Percentiles rank a stretch among this genome's conserved stretches.
phyloP scores from a whole-genome alignment of 2,797 vertebrate species.

The Capromys pilorides region DNA sequence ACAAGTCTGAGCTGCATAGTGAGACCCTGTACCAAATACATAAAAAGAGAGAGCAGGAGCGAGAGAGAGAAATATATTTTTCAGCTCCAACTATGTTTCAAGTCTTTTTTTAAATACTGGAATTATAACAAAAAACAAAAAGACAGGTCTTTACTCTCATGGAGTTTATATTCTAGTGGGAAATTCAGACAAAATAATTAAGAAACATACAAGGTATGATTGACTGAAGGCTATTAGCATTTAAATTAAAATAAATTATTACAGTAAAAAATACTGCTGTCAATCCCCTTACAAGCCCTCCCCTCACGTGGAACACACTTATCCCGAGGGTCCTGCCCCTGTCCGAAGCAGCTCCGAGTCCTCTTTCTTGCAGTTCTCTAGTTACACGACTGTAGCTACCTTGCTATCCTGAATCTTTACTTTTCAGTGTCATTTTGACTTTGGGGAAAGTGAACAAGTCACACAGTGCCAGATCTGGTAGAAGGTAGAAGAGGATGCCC shows the following conservation, averaged over 20 bases:
- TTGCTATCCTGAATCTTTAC: not conserved
- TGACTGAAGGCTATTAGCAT: not conserved
- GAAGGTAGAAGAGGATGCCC: not conserved
- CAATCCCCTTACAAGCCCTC: not conserved
- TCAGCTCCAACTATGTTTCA: too few relatives aligned
- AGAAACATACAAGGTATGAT: not conserved
- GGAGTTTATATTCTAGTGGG: not conserved
- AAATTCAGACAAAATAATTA: constrained; percentile 29
- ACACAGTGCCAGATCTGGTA: not conserved
- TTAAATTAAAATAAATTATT: not conserved
- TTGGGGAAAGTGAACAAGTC: not conserved
- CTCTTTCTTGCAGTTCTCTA: not conserved
- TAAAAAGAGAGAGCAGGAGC: too few relatives aligned
- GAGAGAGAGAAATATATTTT: too few relatives aligned
- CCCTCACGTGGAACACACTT: not conserved
- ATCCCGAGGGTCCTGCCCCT: not conserved
- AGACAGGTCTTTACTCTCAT: not conserved
- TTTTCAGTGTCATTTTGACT: not conserved
- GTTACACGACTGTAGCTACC: not conserved
- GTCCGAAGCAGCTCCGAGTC: not conserved
- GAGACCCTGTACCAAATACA: too few relatives aligned
- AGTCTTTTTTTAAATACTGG: not conserved
- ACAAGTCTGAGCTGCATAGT: too few relatives aligned
- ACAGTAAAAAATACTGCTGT: not conserved
- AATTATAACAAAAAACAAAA: not conserved